Evolutionary conservation across 2,888 invertebrate species (phyloP), one percentile per base, ranked within the genome.

Genomic region (Carpatolechia fugitivella): DNA sequence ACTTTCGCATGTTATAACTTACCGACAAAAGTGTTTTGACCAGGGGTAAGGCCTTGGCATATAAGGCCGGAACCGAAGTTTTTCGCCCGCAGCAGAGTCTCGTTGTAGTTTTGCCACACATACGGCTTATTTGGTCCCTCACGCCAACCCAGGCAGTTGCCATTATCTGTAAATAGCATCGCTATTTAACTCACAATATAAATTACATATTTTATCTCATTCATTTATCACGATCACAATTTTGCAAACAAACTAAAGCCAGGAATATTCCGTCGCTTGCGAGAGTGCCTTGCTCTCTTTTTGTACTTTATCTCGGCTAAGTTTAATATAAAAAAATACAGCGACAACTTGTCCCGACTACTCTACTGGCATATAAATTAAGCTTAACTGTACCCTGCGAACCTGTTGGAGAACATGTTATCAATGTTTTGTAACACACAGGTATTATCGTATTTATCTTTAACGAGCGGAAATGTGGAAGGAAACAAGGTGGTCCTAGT

Each of bases 41-140:
- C 94, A 41, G 96, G 95, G 40, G 90, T 80, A 38, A 96, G 91
- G 49, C 98, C 98, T 76, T 95, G 91, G 51, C 94, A 92, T 68
- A 98, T 91, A 69, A 99, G 92, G 31, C 98, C 98, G 8, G 97
- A 95, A 56, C 98, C 98, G 72, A 98, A 95, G 88, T 98, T 97
- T 79, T 95, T 96, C 66, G 97, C 97, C 69, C 97, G 91, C 57
- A 97, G 91, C 60, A 98, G 91, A n/a, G 97, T 95, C 85, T 98
- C 97, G 86, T 97, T 96, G 88, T 97, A 98, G 72, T 95, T 95
- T 63, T 98, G 92, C 98, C 98, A 99, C 74, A 92, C 93, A 87
- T 97, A 98, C 16, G 97, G 96, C 81, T 95, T 96, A 68, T 93
- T 93, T 68, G 95, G 93, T 55, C 94, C 94, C 66, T 97, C 97